Percentiles rank a stretch among this genome's conserved stretches.
phyloP scores from a whole-genome alignment of 2,888 invertebrate species.

The Eupithecia centaureata region DNA sequence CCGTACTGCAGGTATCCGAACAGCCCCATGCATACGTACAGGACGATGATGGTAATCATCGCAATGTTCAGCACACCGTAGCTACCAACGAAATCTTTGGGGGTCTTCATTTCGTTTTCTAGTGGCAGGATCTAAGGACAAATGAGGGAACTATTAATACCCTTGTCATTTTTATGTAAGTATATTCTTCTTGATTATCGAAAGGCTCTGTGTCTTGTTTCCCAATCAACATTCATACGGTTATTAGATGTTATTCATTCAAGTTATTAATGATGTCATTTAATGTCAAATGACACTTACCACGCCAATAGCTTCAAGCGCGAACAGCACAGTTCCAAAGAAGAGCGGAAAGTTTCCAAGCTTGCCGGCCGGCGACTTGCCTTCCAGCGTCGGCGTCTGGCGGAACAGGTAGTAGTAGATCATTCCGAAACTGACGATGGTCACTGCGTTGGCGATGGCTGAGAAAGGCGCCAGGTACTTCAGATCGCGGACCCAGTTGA shows the following conservation, averaged over 20 bases:
- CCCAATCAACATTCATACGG: neutral
- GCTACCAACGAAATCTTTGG: constrained; percentile 90
- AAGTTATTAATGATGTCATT: neutral
- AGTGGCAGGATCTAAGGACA: constrained; percentile 91
- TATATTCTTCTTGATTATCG: neutral
- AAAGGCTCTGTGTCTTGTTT: neutral
- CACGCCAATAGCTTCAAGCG: constrained; percentile 97
- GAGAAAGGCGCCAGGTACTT: constrained; percentile 96
- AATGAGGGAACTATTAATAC: constrained; percentile 18
- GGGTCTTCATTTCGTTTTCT: constrained; percentile 97
- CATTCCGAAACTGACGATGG: constrained; percentile 92
- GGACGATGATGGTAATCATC: constrained; percentile 90
- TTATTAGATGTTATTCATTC: no score
- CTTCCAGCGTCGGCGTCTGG: constrained; percentile 86
- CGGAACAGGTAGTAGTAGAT: constrained; percentile 94
- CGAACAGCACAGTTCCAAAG: constrained; percentile 98
- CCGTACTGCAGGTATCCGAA: constrained; percentile 96
- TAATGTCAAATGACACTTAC: constrained; percentile 78
- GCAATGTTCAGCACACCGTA: constrained; percentile 93
- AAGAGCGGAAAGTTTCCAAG: constrained; percentile 92
- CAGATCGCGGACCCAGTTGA: constrained; percentile 93
- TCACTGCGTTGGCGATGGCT: constrained; percentile 93
- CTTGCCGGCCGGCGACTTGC: constrained; percentile 86
- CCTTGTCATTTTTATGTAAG: no score
- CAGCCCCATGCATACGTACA: constrained; percentile 95